Percentiles rank a stretch among this genome's conserved stretches.
Conservation (phyloP, 2,113 vertebrate species). For the Hippolais icterina region DNA sequence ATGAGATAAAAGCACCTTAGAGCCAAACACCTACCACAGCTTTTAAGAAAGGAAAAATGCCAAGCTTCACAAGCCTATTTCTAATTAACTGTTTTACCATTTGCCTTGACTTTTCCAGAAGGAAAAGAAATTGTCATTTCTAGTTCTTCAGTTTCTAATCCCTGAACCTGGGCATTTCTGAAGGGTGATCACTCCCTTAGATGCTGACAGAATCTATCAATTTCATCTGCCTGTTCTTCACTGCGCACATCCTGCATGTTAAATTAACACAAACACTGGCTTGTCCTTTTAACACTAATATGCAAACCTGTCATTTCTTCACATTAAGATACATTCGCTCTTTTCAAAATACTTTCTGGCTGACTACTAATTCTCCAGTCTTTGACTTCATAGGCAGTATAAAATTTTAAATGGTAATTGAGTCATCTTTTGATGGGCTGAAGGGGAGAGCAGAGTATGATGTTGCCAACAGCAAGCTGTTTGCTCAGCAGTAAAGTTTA, state of each 20-base stretch:
- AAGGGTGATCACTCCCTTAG: not conserved
- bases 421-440: conserved; percentile 40
- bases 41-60: not conserved
- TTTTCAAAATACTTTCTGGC: conserved; percentile 1
- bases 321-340: conserved; percentile 4
- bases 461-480: not conserved
- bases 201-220: not conserved
- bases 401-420: conserved; percentile 51
- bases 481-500: conserved; percentile 62
- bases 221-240: not conserved
- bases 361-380: not conserved
- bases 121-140: not conserved
- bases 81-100: not conserved
- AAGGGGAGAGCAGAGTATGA: conserved; percentile 9
- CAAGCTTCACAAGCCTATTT: not conserved
- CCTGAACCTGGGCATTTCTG: not conserved
- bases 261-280: not conserved
- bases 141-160: not conserved
- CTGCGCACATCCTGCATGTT: not conserved
- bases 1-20: not conserved
- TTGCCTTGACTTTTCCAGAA: not conserved
- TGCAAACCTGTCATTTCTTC: not conserved
- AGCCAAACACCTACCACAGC: not conserved
- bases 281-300: not conserved
- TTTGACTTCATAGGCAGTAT: conserved; percentile 27